These are phyloP conservation scores for Acanthurus lineatus DNA, from an alignment of 2,797 vertebrate species.

Conservation along the genomic window DNA sequence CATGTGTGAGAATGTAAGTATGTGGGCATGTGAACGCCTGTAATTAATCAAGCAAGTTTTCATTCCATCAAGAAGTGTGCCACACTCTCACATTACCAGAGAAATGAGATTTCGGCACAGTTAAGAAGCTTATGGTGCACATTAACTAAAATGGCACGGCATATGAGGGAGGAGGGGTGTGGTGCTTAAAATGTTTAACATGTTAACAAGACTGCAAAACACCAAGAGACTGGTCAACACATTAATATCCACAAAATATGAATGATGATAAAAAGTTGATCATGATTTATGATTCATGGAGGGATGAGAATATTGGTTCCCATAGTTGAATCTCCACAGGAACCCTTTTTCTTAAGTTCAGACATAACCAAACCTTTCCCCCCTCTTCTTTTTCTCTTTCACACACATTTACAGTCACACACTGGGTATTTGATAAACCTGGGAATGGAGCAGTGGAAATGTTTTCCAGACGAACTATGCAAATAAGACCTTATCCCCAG, in stretches of 20 bases:
- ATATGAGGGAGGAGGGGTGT: constrained; percentile 20
- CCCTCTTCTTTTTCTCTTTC: constrained; percentile 29
- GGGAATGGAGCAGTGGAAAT: constrained; percentile 75
- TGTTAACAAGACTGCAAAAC: constrained; percentile 26
- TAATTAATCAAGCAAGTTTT: constrained; percentile 60
- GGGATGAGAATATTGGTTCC: constrained; percentile 31
- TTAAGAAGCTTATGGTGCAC: constrained; percentile 67
- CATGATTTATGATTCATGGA: constrained; percentile 43
- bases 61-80: constrained; percentile 43
- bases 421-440: constrained; percentile 74
- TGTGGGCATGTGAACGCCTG: constrained; percentile 30
- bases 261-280: constrained; percentile 43
- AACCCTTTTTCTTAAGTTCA: constrained; percentile 36
- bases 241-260: constrained; percentile 35
- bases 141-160: constrained; percentile 38
- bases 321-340: constrained; percentile 34
- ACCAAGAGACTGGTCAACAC: constrained; percentile 10
- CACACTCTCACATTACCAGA: constrained; percentile 63
- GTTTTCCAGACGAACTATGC: constrained; percentile 81
- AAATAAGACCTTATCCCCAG: constrained; percentile 75
- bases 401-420: constrained; percentile 50
- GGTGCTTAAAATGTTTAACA: constrained; percentile 46
- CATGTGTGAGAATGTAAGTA: constrained; percentile 19
- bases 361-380: constrained; percentile 18
- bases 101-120: constrained; percentile 62